Percentiles rank a stretch among this genome's conserved stretches.
Conservation (phyloP, 2,797 vertebrate species). For the Scarus forsteni region DNA sequence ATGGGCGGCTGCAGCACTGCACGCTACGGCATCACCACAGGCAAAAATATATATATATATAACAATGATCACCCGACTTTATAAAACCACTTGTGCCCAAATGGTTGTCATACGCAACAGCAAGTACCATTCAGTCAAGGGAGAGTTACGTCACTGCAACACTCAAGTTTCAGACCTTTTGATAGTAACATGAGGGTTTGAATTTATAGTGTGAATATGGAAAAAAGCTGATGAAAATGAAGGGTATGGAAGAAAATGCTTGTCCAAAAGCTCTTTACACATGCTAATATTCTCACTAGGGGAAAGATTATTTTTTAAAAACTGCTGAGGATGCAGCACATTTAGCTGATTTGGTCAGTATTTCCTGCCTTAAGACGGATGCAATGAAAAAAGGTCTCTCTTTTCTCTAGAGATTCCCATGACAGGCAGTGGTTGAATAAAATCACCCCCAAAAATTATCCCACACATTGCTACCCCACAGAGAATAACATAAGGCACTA, state of each 20-base stretch:
- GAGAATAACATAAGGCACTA: slow-evolving; percentile 42
- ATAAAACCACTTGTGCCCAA: slow-evolving; percentile 8
- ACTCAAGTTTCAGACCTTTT: slow-evolving; percentile 36
- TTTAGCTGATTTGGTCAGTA: slow-evolving; percentile 31
- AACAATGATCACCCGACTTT: slow-evolving; percentile 38
- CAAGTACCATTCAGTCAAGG: neutral
- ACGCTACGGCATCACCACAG: slow-evolving; percentile 42
- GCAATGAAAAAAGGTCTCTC: slow-evolving; percentile 6
- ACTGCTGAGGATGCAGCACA: slow-evolving; percentile 45
- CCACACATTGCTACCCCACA: slow-evolving; percentile 34
- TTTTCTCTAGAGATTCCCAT: slow-evolving; percentile 15
- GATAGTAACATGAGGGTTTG: neutral
- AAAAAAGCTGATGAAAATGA: neutral
- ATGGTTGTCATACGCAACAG: slow-evolving; percentile 14
- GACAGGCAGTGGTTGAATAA: neutral
- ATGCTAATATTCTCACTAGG: neutral
- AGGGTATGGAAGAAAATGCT: neutral
- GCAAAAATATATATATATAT: slow-evolving; percentile 35
- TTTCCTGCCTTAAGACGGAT: slow-evolving; percentile 25
- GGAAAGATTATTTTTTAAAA: slow-evolving; percentile 38
- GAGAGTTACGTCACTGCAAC: slow-evolving; percentile 46
- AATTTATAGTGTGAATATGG: neutral
- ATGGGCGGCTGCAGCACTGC: slow-evolving; percentile 68
- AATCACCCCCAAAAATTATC: slow-evolving; percentile 26
- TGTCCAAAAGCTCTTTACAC: slow-evolving; percentile 24